These are phyloP conservation scores for Vicugna pacos DNA, from an alignment of 2,113 vertebrate genomes.

Conservation along the genomic window DNA sequence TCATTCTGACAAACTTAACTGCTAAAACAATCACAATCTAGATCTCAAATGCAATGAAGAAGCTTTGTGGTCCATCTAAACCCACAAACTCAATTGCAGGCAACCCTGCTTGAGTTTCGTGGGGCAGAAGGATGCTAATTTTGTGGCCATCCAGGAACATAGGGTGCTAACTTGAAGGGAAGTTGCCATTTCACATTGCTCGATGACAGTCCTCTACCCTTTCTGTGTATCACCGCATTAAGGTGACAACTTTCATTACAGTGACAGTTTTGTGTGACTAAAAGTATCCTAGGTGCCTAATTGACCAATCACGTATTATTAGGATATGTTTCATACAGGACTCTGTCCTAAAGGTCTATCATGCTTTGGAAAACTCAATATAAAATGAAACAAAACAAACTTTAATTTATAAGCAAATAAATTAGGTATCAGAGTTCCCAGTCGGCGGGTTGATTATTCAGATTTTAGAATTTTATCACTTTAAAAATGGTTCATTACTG, in stretches of 20 bases:
- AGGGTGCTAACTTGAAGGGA: not conserved
- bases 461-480: conserved; percentile 47
- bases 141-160: not conserved
- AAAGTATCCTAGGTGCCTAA: not conserved
- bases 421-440: not conserved
- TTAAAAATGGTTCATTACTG: not conserved
- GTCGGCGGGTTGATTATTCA: not conserved
- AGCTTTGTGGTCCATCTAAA: not conserved
- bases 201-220: not conserved
- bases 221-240: not conserved
- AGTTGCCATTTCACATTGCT: not conserved
- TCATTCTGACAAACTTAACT: conserved; percentile 81
- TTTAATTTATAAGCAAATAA: not conserved
- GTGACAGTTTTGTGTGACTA: not conserved
- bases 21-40: conserved; percentile 77
- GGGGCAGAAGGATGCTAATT: not conserved
- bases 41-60: conserved; percentile 48
- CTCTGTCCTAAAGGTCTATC: not conserved
- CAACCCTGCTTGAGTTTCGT: not conserved
- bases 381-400: not conserved
- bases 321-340: not conserved
- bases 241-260: not conserved
- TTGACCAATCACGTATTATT: not conserved
- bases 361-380: not conserved
- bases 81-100: not conserved